These are phyloP conservation scores for Pterocles orientalis DNA, from an alignment of 2,113 vertebrate genomes.

Conservation along the genomic window DNA sequence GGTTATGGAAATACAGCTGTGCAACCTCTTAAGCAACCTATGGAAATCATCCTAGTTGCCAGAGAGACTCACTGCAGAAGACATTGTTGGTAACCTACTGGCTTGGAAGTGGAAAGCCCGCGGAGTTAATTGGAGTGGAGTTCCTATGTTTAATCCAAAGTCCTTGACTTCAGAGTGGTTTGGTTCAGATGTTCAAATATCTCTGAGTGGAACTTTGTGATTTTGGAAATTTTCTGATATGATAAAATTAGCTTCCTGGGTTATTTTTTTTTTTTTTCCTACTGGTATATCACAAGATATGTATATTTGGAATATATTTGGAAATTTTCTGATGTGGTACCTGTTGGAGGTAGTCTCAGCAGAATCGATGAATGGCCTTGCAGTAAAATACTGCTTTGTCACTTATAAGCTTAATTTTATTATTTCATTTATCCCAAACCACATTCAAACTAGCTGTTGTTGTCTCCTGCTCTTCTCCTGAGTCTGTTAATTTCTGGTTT, in stretches of 20 bases:
- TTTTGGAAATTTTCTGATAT: neutral
- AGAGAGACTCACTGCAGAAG: neutral
- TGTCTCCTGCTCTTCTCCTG: neutral
- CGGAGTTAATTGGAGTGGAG: neutral
- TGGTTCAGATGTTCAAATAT: neutral
- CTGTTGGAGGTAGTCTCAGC: neutral
- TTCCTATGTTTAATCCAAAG: neutral
- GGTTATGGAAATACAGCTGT: constrained; percentile 28
- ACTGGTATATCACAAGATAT: neutral
- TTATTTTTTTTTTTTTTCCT: neutral
- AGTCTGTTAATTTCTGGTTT: neutral
- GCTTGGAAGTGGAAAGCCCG: neutral
- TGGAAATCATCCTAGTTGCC: neutral
- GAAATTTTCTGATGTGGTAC: too few relatives aligned
- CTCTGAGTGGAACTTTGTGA: neutral
- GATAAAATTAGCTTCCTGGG: neutral
- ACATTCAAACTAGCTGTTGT: neutral
- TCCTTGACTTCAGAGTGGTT: neutral
- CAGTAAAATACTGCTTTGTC: neutral
- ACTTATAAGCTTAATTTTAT: neutral
- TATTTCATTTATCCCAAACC: neutral
- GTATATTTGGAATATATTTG: too few relatives aligned
- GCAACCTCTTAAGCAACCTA: neutral
- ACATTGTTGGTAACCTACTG: neutral
- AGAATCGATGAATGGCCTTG: neutral